phyloP scores from a whole-genome alignment of 2,113 vertebrate genomes.

The Xenopus borealis region DNA sequence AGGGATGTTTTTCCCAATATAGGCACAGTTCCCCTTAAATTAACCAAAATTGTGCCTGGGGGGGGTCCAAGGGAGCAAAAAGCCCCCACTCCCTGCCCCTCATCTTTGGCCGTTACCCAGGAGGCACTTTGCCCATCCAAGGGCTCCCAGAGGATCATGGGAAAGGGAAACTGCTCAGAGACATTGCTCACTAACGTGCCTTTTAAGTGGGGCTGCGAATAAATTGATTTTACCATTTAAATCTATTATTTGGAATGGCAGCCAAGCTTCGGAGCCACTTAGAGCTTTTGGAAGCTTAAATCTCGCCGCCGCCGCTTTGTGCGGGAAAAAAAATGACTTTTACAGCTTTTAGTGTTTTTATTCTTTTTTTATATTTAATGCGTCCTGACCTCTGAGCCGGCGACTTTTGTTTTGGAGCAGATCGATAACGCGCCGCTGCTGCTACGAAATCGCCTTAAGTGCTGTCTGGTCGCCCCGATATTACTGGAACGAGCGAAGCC shows the following conservation, averaged over 20 bases:
- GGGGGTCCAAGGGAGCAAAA: no score
- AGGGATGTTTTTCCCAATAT: no score
- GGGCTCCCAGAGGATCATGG: constrained; percentile 13
- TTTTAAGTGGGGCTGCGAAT: neutral
- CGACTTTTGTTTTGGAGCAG: constrained; percentile 73
- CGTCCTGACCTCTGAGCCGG: constrained; percentile 54
- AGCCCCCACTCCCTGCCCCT: no score
- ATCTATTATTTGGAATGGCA: neutral
- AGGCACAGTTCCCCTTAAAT: no score
- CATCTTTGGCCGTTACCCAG: no score
- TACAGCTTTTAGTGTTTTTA: constrained; percentile 46
- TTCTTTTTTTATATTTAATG: constrained; percentile 45
- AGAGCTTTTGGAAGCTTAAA: constrained; percentile 7
- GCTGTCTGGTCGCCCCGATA: constrained; percentile 83
- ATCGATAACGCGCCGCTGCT: constrained; percentile 83
- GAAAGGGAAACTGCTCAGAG: neutral
- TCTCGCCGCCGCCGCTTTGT: neutral
- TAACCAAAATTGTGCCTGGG: no score
- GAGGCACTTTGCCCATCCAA: no score
- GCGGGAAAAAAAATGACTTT: constrained; percentile 24
- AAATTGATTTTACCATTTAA: constrained; percentile 17
- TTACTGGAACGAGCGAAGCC: neutral
- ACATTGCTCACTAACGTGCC: neutral
- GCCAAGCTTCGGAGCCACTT: no score
- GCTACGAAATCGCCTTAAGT: constrained; percentile 83